These are phyloP conservation scores for Panulirus ornatus DNA, from an alignment of 1,140 invertebrate genomes.

Conservation along the genomic window DNA sequence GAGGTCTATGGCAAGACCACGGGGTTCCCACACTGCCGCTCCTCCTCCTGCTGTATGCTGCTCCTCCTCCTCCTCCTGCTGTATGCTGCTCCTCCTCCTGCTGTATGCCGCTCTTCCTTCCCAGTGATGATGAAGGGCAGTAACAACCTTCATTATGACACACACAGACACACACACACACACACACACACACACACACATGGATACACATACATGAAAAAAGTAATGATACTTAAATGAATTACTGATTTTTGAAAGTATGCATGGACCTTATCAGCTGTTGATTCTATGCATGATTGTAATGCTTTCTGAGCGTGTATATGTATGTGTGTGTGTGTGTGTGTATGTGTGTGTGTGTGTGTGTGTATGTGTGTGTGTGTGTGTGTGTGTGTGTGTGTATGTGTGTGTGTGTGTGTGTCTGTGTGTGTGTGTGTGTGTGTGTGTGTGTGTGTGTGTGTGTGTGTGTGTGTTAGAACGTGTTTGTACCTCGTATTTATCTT, in stretches of 20 bases:
- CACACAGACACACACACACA: no score
- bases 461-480: neutral
- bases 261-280: neutral
- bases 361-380: conserved; percentile 8
- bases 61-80: no score
- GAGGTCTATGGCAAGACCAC: no score
- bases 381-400: conserved; percentile 19
- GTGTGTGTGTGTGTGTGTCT: conserved; percentile 22
- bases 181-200: neutral
- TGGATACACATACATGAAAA: neutral
- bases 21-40: no score
- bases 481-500: no score
- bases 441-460: conserved; percentile 9
- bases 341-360: conserved; percentile 25
- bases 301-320: neutral
- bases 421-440: conserved; percentile 38
- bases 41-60: no score
- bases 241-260: neutral
- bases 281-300: neutral
- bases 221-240: neutral
- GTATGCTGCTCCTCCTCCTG: no score
- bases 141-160: no score
- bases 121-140: no score
- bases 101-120: no score
- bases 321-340: conserved; percentile 19